A percentile compares a stretch with the other conserved stretches of the same genome.
phyloP scores from a whole-genome alignment of 1,140 invertebrate species.

The Drosophila setifemur region DNA sequence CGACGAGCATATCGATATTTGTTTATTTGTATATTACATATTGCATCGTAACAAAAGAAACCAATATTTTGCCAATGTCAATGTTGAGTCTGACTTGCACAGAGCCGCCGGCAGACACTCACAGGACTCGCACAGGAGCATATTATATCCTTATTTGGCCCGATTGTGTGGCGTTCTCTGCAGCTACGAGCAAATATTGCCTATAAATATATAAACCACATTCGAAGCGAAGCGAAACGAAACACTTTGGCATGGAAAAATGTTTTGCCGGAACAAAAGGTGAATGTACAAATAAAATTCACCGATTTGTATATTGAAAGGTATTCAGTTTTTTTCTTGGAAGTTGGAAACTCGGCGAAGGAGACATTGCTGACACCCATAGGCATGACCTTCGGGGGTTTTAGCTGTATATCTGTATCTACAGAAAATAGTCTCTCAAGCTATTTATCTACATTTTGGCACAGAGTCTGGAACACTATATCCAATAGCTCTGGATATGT shows the following conservation, averaged over 20 bases:
- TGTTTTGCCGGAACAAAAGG: neutral
- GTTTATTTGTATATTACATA: constrained; percentile 34
- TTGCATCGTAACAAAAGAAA: constrained; percentile 33
- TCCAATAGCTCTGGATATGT: too few species aligned
- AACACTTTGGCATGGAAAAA: constrained; percentile 29
- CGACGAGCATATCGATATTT: constrained; percentile 11
- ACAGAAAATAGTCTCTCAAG: too few species aligned
- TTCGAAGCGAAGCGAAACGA: neutral
- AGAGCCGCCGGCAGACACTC: constrained; percentile 19
- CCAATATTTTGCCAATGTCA: constrained; percentile 43
- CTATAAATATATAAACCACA: constrained; percentile 26
- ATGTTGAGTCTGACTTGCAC: constrained; percentile 28
- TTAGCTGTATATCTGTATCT: too few species aligned
- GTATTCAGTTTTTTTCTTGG: too few species aligned
- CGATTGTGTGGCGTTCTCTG: constrained; percentile 25
- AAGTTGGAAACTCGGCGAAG: too few species aligned
- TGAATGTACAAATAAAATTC: constrained; percentile 13
- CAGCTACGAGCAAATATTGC: constrained; percentile 16
- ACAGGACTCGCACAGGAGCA: constrained; percentile 10
- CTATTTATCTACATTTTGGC: too few species aligned
- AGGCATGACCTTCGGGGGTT: too few species aligned
- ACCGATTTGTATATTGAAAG: constrained; percentile 9
- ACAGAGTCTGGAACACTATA: too few species aligned
- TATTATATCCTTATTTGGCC: constrained; percentile 33
- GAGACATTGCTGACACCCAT: too few species aligned